Evolutionary conservation across 2,797 vertebrate species (phyloP), one percentile per base, ranked within the genome.

Genomic region (Sarcoramphus papa): DNA sequence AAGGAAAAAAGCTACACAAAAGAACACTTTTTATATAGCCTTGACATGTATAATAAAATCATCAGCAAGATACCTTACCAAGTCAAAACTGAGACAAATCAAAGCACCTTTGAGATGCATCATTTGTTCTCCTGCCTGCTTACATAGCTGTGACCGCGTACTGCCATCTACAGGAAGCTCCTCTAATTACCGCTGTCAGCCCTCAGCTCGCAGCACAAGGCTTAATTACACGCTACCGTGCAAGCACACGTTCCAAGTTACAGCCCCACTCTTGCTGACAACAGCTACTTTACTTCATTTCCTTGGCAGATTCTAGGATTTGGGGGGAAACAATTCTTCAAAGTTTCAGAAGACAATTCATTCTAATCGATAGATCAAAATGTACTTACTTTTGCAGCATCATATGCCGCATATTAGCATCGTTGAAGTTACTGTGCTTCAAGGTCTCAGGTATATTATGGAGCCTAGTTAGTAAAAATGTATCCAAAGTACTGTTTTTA

Each of bases 161-260:
- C 85, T 65, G 92, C 96, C 97, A 97, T 67, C 97, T 97, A 14
- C 88, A 80, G 97, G 97, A 21, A 28, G 28, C 31, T 3, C 1
- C 13, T 12, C 60, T 74, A 21, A 82, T 43, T 47, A 65, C 88
- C 51, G 2, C 68, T 4, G 22, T 12, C 35, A 20, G 33, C 40
- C 54, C 37, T 12, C 30, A 30, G 20, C 35, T 9, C 27, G 0
- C 30, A 31, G 51, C 69, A 31, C 43, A 10, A 17, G 0, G 56
- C 56, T 81, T 47, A 16, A 40, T 60, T 30, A 23, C 33, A 45
- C 8, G 2, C n/a, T 8, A 5, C 1, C 11, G 4, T 2, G 30
- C 17, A 35, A 81, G 45, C 27, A 18, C 28, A 3, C 5, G 4
- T 15, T 18, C 54, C 37, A 28, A 4, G 5, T 37, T 25, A 17